A percentile compares a stretch with the other conserved stretches of the same genome.
These are phyloP conservation scores for Sus cebifrons DNA, from an alignment of 2,797 vertebrate species.

Conservation along the genomic window DNA sequence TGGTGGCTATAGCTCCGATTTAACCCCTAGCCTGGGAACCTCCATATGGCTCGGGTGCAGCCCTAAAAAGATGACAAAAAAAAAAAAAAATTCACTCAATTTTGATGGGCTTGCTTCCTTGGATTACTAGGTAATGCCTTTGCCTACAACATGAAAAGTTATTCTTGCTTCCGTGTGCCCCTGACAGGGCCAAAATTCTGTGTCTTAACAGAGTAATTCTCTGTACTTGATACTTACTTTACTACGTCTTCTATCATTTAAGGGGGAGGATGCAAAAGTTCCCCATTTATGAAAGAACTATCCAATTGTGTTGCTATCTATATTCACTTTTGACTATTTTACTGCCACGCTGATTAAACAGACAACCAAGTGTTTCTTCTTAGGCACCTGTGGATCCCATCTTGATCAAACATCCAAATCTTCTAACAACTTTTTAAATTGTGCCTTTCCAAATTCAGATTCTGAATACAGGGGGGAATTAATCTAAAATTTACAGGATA, in stretches of 20 bases:
- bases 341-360: not conserved
- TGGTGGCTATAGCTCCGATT: too few relatives aligned
- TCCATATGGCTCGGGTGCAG: too few relatives aligned
- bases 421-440: not conserved
- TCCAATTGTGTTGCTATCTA: not conserved
- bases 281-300: not conserved
- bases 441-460: conserved; percentile 14
- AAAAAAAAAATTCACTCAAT: not conserved
- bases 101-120: not conserved
- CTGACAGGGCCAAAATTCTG: not conserved
- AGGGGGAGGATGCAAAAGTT: not conserved
- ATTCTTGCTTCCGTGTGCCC: not conserved
- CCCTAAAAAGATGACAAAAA: too few relatives aligned
- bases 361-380: not conserved
- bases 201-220: not conserved
- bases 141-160: not conserved
- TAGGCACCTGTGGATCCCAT: not conserved
- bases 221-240: not conserved
- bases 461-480: not conserved
- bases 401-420: not conserved
- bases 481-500: not conserved
- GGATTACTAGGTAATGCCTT: not conserved
- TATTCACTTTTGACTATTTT: not conserved
- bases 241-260: not conserved
- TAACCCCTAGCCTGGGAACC: too few relatives aligned